These are phyloP conservation scores for Excalfactoria chinensis DNA, from an alignment of 2,113 vertebrate genomes.

Conservation along the genomic window DNA sequence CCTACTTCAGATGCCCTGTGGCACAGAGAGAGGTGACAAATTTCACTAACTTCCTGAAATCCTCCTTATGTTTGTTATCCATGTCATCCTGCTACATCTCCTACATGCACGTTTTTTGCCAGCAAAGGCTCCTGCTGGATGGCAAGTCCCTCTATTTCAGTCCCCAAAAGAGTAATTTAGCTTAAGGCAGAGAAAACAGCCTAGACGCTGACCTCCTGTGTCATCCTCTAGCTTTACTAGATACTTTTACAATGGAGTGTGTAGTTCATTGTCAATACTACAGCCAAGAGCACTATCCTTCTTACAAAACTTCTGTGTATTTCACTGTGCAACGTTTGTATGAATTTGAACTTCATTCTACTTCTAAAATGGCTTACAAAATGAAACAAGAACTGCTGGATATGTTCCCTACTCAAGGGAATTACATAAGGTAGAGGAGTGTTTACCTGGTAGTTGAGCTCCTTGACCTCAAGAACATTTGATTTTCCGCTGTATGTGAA, in stretches of 20 bases:
- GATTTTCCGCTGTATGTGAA: constrained; percentile 92
- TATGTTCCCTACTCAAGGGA: background rate
- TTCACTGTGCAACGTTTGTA: background rate
- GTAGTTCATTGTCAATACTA: background rate
- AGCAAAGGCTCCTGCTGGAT: background rate
- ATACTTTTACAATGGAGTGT: background rate
- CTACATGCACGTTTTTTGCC: background rate
- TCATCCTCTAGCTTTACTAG: background rate
- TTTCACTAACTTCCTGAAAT: background rate
- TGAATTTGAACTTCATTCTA: background rate
- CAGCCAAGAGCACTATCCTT: background rate
- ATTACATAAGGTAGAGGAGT: background rate
- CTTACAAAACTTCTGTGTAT: background rate
- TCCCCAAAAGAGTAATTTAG: background rate
- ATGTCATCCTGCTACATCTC: background rate
- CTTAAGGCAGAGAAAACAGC: background rate
- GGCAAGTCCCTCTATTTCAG: background rate
- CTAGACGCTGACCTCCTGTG: background rate
- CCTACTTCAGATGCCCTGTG: background rate
- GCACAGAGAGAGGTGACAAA: background rate
- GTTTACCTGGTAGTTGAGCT: constrained; percentile 91
- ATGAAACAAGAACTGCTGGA: background rate
- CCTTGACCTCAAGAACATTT: constrained; percentile 89
- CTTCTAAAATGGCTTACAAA: background rate
- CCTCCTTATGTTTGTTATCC: background rate